These are phyloP conservation scores for Drosophila truncata DNA, from an alignment of 1,140 invertebrate genomes.

Conservation along the genomic window DNA sequence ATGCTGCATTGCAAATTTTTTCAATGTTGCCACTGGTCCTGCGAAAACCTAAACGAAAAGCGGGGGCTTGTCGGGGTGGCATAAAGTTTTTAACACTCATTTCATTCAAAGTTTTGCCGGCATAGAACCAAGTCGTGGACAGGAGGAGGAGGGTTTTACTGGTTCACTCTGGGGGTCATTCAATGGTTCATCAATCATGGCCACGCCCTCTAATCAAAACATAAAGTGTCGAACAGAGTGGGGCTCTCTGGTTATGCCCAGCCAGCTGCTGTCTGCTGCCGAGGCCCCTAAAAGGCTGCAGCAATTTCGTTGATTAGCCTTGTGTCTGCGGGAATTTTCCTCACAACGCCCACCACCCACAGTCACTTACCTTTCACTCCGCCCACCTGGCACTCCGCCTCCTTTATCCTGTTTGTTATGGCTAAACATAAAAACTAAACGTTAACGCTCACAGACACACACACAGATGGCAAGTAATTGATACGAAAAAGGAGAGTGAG, in stretches of 20 bases:
- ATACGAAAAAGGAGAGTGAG: slow-evolving; percentile 22
- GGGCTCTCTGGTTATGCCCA: slow-evolving; percentile 33
- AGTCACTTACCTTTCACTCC: neutral
- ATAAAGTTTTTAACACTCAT: slow-evolving; percentile 46
- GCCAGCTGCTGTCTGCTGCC: slow-evolving; percentile 37
- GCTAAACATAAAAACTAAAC: slow-evolving; percentile 70
- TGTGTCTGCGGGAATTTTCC: slow-evolving; percentile 52
- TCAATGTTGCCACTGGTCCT: slow-evolving; percentile 28
- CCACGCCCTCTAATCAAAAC: slow-evolving; percentile 50
- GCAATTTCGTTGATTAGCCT: slow-evolving; percentile 76
- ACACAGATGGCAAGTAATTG: slow-evolving; percentile 57
- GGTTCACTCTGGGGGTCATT: slow-evolving; percentile 29
- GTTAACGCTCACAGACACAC: slow-evolving; percentile 29
- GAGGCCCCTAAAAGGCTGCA: slow-evolving; percentile 71
- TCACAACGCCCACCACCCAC: slow-evolving; percentile 1
- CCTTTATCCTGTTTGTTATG: slow-evolving; percentile 46
- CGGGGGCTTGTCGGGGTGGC: slow-evolving; percentile 19
- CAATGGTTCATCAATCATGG: slow-evolving; percentile 50
- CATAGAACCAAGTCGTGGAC: slow-evolving; percentile 28
- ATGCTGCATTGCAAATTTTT: slow-evolving; percentile 44
- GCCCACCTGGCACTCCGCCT: neutral
- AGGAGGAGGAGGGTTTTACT: slow-evolving; percentile 8
- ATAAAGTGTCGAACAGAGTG: slow-evolving; percentile 37
- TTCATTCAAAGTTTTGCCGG: slow-evolving; percentile 50
- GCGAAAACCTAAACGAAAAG: slow-evolving; percentile 2